Base-by-base conservation (phyloP, 2,797 vertebrate species). In the Peromyscus aztecus region DNA sequence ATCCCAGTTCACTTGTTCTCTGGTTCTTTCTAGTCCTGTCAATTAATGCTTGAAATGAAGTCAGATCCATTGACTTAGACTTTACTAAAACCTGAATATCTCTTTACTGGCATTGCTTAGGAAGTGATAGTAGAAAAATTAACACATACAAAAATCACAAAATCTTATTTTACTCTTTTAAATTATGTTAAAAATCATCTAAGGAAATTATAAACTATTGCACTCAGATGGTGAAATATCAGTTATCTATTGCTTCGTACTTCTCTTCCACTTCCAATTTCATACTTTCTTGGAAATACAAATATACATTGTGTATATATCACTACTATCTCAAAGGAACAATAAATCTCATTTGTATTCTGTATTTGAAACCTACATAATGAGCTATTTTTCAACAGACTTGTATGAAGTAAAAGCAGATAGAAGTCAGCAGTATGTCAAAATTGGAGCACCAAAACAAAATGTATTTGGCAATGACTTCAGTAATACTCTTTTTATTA, bases 371-470 rank as follows among this genome's bases (percentile, higher is more conserved):
- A 29, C 5, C 34, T 93, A n/a, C 10, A 40, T 88, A 95, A 92
- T 90, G 73, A 97, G 88, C 24, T 94, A 69, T 37, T 92, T 93
- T 95, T 94, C 86, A 85, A 89, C n/a, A 96, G 63, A 88, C 23
- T 21, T 91, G 23, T 88, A 93, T 37, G 37, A 95, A 88, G 13
- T 11, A 40, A 94, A 94, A 78, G 2, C 71, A 91, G 49, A 17
- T 77, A 88, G 65, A 96, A 96, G 57, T 96, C 61, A 95, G 11
- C 34, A 59, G 49, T 9, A 40, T 92, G 31, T 86, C 76, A 96
- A 97, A 97, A 96, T 94, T 3, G 75, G 73, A 90, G 77, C 21
- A 82, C 4, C 21, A 75, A 90, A 89, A 75, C 16, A 81, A 89
- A 94, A 93, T 88, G 13, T 69, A 87, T 52, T 88, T 9, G 46